phyloP scores from a whole-genome alignment of 2,888 invertebrate species.

The Unio delphinus region DNA sequence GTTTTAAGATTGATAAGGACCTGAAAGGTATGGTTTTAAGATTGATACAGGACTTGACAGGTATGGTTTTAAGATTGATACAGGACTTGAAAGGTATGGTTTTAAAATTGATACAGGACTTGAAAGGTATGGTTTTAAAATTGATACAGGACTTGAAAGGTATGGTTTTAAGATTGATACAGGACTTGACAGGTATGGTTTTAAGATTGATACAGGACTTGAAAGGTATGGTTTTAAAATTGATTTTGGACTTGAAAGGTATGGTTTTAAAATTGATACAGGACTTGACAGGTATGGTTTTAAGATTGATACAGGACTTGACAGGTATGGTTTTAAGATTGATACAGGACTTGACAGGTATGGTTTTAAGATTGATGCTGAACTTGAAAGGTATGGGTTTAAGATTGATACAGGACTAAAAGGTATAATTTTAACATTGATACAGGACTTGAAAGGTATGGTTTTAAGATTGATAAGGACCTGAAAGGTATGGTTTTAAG shows the following conservation, averaged over 20 bases:
- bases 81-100: slow-evolving; percentile 71
- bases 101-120: slow-evolving; percentile 83
- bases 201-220: slow-evolving; percentile 83
- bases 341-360: slow-evolving; percentile 77
- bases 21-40: slow-evolving; percentile 76
- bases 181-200: slow-evolving; percentile 69
- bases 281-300: slow-evolving; percentile 70
- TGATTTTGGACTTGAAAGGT: slow-evolving; percentile 77
- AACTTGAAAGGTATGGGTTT: slow-evolving; percentile 69
- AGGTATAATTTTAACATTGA: slow-evolving; percentile 81
- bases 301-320: slow-evolving; percentile 83
- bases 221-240: slow-evolving; percentile 78
- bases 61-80: slow-evolving; percentile 82
- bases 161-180: slow-evolving; percentile 81
- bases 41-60: slow-evolving; percentile 80
- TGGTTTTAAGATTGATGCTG: slow-evolving; percentile 82
- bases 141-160: slow-evolving; percentile 80
- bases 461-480: too few species aligned
- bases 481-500: slow-evolving; percentile 74
- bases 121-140: slow-evolving; percentile 75
- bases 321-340: slow-evolving; percentile 78
- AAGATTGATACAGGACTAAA: slow-evolving; percentile 83
- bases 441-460: slow-evolving; percentile 74
- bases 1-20: slow-evolving; percentile 82
- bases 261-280: slow-evolving; percentile 81